phyloP scores from a whole-genome alignment of 1,140 invertebrate species.

The Drosophila tani region DNA sequence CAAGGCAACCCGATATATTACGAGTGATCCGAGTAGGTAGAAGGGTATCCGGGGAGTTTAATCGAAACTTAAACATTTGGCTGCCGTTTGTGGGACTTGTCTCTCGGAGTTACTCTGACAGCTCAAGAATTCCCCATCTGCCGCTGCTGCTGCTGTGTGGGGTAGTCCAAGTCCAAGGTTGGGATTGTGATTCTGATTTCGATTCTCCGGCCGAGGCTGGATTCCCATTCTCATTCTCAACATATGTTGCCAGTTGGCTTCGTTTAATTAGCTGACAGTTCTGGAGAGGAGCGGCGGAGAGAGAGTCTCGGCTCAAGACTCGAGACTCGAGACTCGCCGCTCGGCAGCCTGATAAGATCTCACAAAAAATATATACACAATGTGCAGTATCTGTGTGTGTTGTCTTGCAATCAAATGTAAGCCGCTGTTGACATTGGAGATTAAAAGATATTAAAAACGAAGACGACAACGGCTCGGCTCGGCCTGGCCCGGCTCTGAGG shows the following conservation, averaged over 20 bases:
- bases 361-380: constrained; percentile 49
- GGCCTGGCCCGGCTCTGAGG: constrained; percentile 26
- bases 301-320: constrained; percentile 24
- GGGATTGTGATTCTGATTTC: constrained; percentile 4
- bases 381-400: constrained; percentile 54
- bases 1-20: constrained; percentile 7
- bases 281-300: constrained; percentile 27
- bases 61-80: constrained; percentile 25
- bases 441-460: constrained; percentile 84
- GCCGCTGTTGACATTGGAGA: constrained; percentile 83
- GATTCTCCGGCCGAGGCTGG: constrained; percentile 23
- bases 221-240: constrained; percentile 47
- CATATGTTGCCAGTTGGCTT: constrained; percentile 81
- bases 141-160: constrained; percentile 32
- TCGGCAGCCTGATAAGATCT: constrained; percentile 68
- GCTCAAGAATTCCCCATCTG: constrained; percentile 41
- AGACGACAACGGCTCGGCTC: constrained; percentile 61
- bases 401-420: constrained; percentile 83
- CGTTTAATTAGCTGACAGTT: constrained; percentile 81
- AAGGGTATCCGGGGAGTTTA: constrained; percentile 5
- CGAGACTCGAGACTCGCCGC: background rate
- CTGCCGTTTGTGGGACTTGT: constrained; percentile 28
- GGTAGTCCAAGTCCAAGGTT: constrained; percentile 54
- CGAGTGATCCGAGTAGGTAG: constrained; percentile 14
- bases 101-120: constrained; percentile 27